These are phyloP conservation scores for Hypercompe scribonia DNA, from an alignment of 2,888 invertebrate genomes.

Conservation along the genomic window DNA sequence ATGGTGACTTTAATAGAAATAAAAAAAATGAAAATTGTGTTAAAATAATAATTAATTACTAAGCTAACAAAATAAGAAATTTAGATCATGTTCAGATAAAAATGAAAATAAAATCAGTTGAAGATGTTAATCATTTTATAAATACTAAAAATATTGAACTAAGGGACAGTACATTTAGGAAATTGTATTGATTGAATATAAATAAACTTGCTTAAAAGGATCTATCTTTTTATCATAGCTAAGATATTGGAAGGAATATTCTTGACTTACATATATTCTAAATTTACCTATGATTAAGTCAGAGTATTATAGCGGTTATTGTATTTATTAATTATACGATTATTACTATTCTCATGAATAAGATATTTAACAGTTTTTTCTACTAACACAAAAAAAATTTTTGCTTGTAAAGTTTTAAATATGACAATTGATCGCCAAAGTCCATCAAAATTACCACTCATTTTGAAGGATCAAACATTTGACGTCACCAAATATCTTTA, in stretches of 20 bases:
- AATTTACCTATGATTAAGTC: background rate
- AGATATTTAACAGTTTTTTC: background rate
- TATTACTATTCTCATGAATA: background rate
- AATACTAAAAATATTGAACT: too few relatives aligned
- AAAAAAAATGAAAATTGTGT: too few relatives aligned
- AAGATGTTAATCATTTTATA: too few relatives aligned
- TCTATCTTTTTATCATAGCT: background rate
- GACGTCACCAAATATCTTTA: constrained; percentile 29
- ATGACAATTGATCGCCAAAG: background rate
- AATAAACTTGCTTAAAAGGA: background rate
- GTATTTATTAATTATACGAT: background rate
- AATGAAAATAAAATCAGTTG: too few relatives aligned
- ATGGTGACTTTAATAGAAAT: background rate
- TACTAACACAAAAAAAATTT: background rate
- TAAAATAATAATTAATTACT: too few relatives aligned
- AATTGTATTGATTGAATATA: background rate
- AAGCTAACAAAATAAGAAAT: too few relatives aligned
- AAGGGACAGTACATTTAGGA: too few relatives aligned
- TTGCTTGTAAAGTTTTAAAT: background rate
- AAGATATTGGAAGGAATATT: background rate
- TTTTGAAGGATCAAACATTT: constrained; percentile 2
- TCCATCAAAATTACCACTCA: background rate
- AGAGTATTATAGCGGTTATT: background rate
- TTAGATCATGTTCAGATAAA: too few relatives aligned
- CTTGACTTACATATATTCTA: background rate